phyloP scores from a whole-genome alignment of 2,888 invertebrate species.

The Latrodectus elegans region DNA sequence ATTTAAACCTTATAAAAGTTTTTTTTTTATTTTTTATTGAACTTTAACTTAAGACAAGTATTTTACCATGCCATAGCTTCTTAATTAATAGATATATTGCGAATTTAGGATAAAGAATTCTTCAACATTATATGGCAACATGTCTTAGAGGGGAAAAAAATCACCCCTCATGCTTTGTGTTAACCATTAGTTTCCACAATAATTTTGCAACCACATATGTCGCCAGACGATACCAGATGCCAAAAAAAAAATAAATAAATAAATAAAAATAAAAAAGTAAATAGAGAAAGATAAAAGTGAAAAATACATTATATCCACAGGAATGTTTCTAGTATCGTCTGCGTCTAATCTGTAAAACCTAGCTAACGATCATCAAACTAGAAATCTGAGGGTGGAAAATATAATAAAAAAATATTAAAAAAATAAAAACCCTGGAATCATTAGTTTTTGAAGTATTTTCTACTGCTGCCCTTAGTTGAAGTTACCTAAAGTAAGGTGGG shows the following conservation, averaged over 20 bases:
- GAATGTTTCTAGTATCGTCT: slow-evolving; percentile 11
- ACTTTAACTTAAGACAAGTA: too few relatives aligned
- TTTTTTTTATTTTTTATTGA: too few relatives aligned
- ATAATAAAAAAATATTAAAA: not conserved
- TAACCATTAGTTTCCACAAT: not conserved
- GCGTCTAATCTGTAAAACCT: slow-evolving; percentile 37
- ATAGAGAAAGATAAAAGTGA: slow-evolving; percentile 12
- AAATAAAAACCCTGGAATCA: slow-evolving; percentile 37
- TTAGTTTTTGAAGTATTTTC: slow-evolving; percentile 37
- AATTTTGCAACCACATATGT: not conserved
- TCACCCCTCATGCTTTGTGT: too few relatives aligned
- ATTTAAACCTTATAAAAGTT: too few relatives aligned
- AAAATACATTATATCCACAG: not conserved
- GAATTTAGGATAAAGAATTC: too few relatives aligned
- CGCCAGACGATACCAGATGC: slow-evolving; percentile 1
- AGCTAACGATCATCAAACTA: slow-evolving; percentile 27
- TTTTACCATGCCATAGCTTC: too few relatives aligned
- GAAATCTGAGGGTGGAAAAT: not conserved
- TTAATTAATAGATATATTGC: too few relatives aligned
- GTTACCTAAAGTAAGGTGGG: slow-evolving; percentile 54
- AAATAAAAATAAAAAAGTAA: too few relatives aligned
- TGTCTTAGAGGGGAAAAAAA: too few relatives aligned
- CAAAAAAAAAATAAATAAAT: too few relatives aligned
- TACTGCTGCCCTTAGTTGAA: slow-evolving; percentile 26
- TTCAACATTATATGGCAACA: too few relatives aligned